Percentiles rank a stretch among this genome's conserved stretches.
phyloP scores from a whole-genome alignment of 1,140 invertebrate genomes.

The Frieseomelitta varia region DNA sequence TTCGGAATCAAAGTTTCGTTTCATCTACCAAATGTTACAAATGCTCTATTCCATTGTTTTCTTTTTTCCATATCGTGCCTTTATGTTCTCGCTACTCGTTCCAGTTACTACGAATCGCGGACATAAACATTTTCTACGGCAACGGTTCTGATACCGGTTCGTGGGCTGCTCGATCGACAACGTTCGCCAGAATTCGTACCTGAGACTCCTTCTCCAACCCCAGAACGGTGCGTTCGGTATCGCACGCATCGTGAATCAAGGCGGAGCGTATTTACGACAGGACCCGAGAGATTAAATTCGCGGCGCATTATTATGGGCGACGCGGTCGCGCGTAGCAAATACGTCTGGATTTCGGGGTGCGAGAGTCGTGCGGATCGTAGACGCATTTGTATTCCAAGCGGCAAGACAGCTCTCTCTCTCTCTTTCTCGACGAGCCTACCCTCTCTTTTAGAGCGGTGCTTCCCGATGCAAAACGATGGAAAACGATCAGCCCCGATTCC shows the following conservation, averaged over 20 bases:
- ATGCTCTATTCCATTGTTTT: too few species aligned
- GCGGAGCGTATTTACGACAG: constrained; percentile 50
- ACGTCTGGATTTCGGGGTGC: constrained; percentile 58
- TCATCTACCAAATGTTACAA: too few species aligned
- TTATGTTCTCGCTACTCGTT: not conserved
- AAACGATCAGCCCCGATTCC: constrained; percentile 59
- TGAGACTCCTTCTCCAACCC: not conserved
- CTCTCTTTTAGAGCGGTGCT: constrained; percentile 9
- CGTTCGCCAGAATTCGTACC: not conserved
- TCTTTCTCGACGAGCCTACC: too few species aligned
- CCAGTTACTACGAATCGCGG: not conserved
- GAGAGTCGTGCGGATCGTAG: constrained; percentile 29
- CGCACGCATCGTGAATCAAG: constrained; percentile 24
- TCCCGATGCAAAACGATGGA: constrained; percentile 64
- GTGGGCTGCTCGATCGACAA: not conserved
- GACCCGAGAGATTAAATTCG: constrained; percentile 59
- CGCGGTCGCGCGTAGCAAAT: constrained; percentile 61
- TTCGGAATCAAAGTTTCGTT: too few species aligned
- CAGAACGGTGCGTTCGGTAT: constrained; percentile 7
- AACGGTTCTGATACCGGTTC: not conserved
- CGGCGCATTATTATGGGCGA: constrained; percentile 64
- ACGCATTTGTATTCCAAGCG: constrained; percentile 64
- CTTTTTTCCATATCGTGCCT: too few species aligned
- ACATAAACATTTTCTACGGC: not conserved
- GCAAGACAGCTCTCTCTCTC: constrained; percentile 37